Percentiles rank a stretch among this genome's conserved stretches.
These are phyloP conservation scores for Pygoscelis antarcticus DNA, from an alignment of 2,113 vertebrate species.

Conservation along the genomic window DNA sequence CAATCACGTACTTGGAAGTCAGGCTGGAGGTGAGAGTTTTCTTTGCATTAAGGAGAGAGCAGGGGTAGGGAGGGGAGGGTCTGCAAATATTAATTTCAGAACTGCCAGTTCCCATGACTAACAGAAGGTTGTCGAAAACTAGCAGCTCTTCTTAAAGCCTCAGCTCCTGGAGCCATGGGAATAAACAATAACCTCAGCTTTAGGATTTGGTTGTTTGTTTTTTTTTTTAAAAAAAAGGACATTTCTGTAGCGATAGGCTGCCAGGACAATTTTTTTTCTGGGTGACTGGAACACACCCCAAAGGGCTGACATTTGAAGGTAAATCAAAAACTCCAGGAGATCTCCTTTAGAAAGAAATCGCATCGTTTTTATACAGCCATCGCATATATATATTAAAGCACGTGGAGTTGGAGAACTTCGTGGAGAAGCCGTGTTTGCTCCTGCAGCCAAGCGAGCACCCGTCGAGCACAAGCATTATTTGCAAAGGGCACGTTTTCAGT, in stretches of 20 bases:
- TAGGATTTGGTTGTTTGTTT: too few species aligned
- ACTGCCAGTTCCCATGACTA: background rate
- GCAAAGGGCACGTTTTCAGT: background rate
- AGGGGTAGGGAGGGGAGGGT: background rate
- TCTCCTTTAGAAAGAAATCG: background rate
- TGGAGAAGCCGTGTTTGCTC: background rate
- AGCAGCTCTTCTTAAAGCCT: background rate
- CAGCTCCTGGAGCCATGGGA: background rate
- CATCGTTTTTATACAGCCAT: rapidly evolving
- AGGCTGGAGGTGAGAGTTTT: background rate
- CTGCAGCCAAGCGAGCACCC: background rate
- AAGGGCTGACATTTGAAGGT: background rate
- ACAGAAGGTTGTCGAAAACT: background rate
- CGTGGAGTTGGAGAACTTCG: rapidly evolving
- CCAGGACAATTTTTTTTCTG: background rate
- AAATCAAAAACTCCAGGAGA: background rate
- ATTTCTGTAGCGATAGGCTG: background rate
- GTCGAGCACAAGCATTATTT: background rate
- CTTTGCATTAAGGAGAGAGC: background rate
- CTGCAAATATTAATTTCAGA: background rate
- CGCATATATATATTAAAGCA: rapidly evolving
- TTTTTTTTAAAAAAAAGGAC: too few species aligned
- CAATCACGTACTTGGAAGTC: constrained; percentile 9
- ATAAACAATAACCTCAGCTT: background rate
- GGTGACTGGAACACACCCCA: background rate